Evolutionary conservation across 1,140 invertebrate species (phyloP), one percentile per base, ranked within the genome.

Genomic region (Vanessa atalanta): DNA sequence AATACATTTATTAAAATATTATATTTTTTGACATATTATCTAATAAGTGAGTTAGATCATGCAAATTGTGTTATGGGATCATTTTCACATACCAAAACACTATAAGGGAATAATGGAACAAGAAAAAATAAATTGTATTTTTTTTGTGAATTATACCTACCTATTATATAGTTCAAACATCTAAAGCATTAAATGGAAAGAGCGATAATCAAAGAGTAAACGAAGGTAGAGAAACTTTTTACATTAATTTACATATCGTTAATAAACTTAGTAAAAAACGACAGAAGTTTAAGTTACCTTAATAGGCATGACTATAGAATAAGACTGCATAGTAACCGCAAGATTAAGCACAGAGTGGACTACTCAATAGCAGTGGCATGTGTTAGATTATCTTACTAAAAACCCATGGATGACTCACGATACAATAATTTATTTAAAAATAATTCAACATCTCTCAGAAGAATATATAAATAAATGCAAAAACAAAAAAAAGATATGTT

Each of bases 221-320:
- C 31, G 31, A 61, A 37, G 26, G 20, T 12, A 51, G 11, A 14
- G 26, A 14, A 61, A 61, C 57, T 61, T 61, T 61, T 61, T 61
- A 61, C 57, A 61, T 61, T 61, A 61, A 61, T 61, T 61, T 61
- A 61, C 57, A 61, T 61, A 61, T 61, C 57, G 57, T 61, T 61
- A 61, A 61, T 37, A 26, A 61, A 61, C 57, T 61, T 37, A 15
- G 31, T 23, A 61, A 57, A 61, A 61, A 51, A 51, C 6, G 57
- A 26, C 31, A 37, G 57, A 37, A 37, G 26, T 37, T 57, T 23
- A 26, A 57, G 55, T 7, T 61, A 61, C 57, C 57, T 61, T 61
- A 61, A 61, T 61, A 37, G 57, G 23, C 23, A 61, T 61, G 57
- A 61, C 31, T 61, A 61, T 13, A 37, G 57, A 61, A 61, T 61